Conservation (phyloP, 2,797 vertebrate species). For the Sphenodon punctatus region DNA sequence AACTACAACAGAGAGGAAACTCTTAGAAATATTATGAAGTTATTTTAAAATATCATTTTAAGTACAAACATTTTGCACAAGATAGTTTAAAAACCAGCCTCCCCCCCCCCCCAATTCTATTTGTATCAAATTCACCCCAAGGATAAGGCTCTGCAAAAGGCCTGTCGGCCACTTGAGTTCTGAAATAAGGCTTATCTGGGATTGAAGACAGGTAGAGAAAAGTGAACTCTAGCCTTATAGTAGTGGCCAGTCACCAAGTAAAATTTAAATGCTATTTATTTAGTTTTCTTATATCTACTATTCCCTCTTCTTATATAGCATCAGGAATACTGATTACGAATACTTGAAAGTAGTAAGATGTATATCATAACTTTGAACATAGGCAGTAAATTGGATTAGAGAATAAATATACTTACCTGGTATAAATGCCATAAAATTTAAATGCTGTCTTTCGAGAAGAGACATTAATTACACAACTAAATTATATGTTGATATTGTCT, state of each 20-base stretch:
- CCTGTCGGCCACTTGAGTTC: neutral
- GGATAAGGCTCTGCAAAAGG: neutral
- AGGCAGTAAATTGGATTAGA: neutral
- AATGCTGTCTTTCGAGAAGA: neutral
- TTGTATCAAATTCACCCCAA: too few species aligned
- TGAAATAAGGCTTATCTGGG: constrained; percentile 4
- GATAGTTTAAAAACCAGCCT: neutral
- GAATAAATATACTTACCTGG: neutral
- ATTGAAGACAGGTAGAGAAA: neutral
- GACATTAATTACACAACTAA: neutral
- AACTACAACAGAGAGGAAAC: neutral
- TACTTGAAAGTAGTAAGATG: neutral
- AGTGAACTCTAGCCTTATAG: neutral
- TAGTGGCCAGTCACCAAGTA: neutral
- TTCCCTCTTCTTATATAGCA: neutral
- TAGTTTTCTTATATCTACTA: neutral
- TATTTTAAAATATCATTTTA: neutral
- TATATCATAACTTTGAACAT: neutral
- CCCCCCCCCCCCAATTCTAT: neutral
- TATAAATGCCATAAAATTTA: neutral
- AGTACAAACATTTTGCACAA: too few species aligned
- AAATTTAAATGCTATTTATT: neutral
- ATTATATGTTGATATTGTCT: neutral
- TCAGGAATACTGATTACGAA: neutral
- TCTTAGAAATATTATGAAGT: neutral